Evolutionary conservation across 1,140 invertebrate species (phyloP), one percentile per base, ranked within the genome.

Genomic region (Papilio polytes): DNA sequence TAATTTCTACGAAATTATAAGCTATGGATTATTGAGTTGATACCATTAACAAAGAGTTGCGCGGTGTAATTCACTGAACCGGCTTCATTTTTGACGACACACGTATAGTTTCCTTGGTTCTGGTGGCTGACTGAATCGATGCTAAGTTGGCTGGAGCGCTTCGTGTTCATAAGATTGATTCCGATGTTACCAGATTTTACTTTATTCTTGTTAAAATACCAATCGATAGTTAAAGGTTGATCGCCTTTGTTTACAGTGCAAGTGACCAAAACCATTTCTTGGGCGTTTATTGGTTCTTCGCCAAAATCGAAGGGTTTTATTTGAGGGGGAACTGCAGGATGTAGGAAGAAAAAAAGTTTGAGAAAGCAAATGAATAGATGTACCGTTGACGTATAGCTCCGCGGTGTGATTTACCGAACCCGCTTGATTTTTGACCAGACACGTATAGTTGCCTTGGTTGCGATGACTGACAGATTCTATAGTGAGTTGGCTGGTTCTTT

Each of bases 101-200:
- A 98, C 46, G 96, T 97, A 88, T 97, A 98, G 91, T 97, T 97
- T 80, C 97, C 97, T 87, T 96, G 96, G 90, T 98, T 97, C 83
- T 96, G 95, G 82, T 96, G 96, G 66, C 95, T 95, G 63, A 97
- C 96, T 26, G 96, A 96, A 84, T 97, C 96, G 74, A 98, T 97
- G 74, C 95, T 97, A 78, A 98, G 95, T 78, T 97, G 96, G 86
- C 96, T 97, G 41, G 96, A 90, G 84, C 96, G 94, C 96, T 98
- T 96, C 88, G 97, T 94, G 81, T 95, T 96, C 95, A 95, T 86
- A 85, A 98, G 88, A 85, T 94, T 92, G 92, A 98, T 89, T 87
- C 97, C 96, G 90, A 89, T 87, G 83, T 95, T 82, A 82, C 91
- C 94, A 74, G 93, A 86, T 79, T 86, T 91, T 20, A 96, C 88